These are phyloP conservation scores for Pelosia muscerda DNA, from an alignment of 2,888 invertebrate species.

Conservation along the genomic window DNA sequence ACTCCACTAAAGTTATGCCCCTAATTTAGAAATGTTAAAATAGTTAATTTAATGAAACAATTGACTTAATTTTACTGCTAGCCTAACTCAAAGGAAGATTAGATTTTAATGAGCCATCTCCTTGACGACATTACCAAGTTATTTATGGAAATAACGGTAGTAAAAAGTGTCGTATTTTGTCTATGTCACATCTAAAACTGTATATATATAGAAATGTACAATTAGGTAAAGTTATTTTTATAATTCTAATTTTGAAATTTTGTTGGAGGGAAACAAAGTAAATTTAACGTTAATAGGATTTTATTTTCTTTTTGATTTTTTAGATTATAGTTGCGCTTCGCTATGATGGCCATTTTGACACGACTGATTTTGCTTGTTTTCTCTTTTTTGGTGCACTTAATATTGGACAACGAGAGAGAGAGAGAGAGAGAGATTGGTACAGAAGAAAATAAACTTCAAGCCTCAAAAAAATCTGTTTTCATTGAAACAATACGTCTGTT, in stretches of 20 bases:
- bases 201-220: conserved; percentile 22
- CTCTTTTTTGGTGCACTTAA: too few relatives aligned
- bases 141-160: conserved; percentile 38
- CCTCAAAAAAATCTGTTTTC: too few relatives aligned
- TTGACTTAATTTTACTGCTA: conserved; percentile 24
- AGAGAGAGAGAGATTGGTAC: too few relatives aligned
- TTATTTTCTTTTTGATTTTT: background rate
- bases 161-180: conserved; percentile 32
- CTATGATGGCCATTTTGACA: too few relatives aligned
- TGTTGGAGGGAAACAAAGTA: conserved; percentile 15
- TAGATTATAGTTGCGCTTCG: background rate
- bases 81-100: conserved; percentile 41
- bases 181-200: conserved; percentile 14
- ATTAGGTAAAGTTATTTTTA: conserved; percentile 23
- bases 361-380: too few relatives aligned
- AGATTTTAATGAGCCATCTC: conserved; percentile 49
- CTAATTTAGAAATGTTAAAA: conserved; percentile 17
- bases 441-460: too few relatives aligned
- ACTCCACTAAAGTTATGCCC: conserved; percentile 9
- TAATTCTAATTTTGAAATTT: conserved; percentile 16
- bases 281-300: conserved; percentile 1
- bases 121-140: conserved; percentile 39
- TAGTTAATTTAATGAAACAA: conserved; percentile 28
- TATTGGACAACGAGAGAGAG: too few relatives aligned
- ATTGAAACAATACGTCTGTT: too few relatives aligned